Conservation (phyloP, 2,797 vertebrate genomes). For the Microctenopoma lineatum region DNA sequence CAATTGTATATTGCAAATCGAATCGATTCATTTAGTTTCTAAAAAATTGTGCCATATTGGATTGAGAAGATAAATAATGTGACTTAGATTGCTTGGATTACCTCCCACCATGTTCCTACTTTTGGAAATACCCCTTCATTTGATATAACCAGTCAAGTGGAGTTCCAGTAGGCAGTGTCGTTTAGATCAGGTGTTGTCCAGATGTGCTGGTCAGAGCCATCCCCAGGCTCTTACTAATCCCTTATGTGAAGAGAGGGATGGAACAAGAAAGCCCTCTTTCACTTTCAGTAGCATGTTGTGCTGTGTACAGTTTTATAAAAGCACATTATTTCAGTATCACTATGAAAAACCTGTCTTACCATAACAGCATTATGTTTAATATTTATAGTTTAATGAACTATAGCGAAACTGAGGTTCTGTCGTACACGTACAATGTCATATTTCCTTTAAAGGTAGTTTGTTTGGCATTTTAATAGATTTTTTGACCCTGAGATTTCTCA, state of each 20-base stretch:
- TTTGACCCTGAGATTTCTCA: constrained; percentile 29
- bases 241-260: constrained; percentile 43
- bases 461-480: constrained; percentile 28
- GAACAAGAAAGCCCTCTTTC: constrained; percentile 43
- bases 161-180: constrained; percentile 55
- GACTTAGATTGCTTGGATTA: constrained; percentile 12
- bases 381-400: constrained; percentile 5
- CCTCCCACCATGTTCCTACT: constrained; percentile 25
- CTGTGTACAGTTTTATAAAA: neutral
- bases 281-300: constrained; percentile 18
- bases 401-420: neutral
- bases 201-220: constrained; percentile 70
- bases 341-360: neutral
- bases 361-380: neutral
- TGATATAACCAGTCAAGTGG: constrained; percentile 41
- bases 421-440: neutral
- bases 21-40: neutral
- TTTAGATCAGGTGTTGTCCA: constrained; percentile 72
- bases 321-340: constrained; percentile 4
- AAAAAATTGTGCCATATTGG: constrained; percentile 2
- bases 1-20: neutral
- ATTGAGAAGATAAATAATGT: neutral
- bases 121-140: constrained; percentile 42
- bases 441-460: constrained; percentile 29
- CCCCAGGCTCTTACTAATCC: constrained; percentile 58